These are phyloP conservation scores for Siphlonurus alternatus DNA, from an alignment of 2,888 invertebrate species.

Conservation along the genomic window DNA sequence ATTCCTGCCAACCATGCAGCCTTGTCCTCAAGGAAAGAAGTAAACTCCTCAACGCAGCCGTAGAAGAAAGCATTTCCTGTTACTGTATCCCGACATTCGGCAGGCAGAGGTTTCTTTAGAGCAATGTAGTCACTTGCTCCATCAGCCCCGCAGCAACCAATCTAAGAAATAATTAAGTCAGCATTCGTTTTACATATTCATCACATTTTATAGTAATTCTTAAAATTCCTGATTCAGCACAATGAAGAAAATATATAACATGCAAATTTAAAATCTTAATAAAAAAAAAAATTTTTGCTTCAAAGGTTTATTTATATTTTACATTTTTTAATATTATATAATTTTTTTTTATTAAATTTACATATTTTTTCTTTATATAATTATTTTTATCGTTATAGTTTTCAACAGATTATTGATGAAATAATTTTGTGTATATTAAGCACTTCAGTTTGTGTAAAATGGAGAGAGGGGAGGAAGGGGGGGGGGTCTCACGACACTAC, in stretches of 20 bases:
- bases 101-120: conserved; percentile 59
- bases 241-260: not conserved
- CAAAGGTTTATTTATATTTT: not conserved
- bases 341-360: not conserved
- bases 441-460: no score
- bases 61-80: conserved; percentile 79
- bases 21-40: conserved; percentile 75
- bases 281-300: no score
- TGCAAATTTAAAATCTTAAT: not conserved
- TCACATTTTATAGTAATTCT: no score
- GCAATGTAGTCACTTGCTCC: conserved; percentile 68
- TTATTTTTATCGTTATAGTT: no score
- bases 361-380: not conserved
- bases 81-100: conserved; percentile 70
- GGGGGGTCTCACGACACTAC: no score
- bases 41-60: conserved; percentile 73
- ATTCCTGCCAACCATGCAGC: conserved; percentile 70
- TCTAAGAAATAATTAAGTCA: conserved; percentile 30
- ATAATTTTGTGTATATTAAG: no score
- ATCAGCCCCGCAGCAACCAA: conserved; percentile 80
- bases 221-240: not conserved
- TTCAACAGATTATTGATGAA: no score
- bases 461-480: no score
- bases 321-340: not conserved
- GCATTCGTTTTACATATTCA: not conserved